Percentiles rank a stretch among this genome's conserved stretches.
phyloP scores from a whole-genome alignment of 2,113 vertebrate genomes.

The Cyphomyrus discorhynchus region DNA sequence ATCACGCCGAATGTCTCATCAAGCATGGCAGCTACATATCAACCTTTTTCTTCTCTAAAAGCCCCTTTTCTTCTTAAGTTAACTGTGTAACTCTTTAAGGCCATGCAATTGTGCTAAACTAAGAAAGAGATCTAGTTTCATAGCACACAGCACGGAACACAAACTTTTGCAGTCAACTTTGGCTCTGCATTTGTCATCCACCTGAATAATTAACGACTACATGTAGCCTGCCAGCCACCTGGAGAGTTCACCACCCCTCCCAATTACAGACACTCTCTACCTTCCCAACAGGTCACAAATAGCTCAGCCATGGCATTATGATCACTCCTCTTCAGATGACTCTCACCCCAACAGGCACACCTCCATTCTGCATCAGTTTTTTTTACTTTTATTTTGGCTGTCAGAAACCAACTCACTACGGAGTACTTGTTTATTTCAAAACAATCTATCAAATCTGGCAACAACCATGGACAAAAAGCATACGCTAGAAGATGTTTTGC shows the following conservation, averaged over 20 bases:
- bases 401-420: neutral
- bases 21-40: neutral
- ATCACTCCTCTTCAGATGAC: neutral
- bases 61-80: neutral
- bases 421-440: neutral
- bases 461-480: neutral
- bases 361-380: neutral
- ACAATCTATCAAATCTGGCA: neutral
- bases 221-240: slow-evolving; percentile 73
- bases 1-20: neutral
- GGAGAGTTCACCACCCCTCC: slow-evolving; percentile 66
- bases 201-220: slow-evolving; percentile 82
- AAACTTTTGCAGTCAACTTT: slow-evolving; percentile 70
- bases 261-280: slow-evolving; percentile 65
- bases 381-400: neutral
- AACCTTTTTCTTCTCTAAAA: neutral
- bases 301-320: slow-evolving; percentile 8
- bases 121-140: neutral
- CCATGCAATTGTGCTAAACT: neutral
- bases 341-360: neutral
- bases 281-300: slow-evolving; percentile 53
- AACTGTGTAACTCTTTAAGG: neutral
- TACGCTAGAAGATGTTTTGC: neutral
- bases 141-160: slow-evolving; percentile 60
- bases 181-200: slow-evolving; percentile 78